These are phyloP conservation scores for Hirundichthys speculiger DNA, from an alignment of 2,113 vertebrate genomes.

Conservation along the genomic window DNA sequence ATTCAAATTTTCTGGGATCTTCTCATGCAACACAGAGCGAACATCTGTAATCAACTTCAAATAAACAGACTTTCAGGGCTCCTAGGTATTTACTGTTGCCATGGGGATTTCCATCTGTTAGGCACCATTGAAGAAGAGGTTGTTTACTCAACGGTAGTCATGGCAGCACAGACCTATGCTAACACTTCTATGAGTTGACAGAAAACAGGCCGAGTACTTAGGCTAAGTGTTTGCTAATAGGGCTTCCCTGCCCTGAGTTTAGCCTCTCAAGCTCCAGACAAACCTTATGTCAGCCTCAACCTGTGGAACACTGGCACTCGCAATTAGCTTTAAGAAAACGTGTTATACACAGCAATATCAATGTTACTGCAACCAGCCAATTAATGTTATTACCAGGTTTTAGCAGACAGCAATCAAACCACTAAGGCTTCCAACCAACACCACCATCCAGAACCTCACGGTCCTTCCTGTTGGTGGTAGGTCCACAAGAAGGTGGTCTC, in stretches of 20 bases:
- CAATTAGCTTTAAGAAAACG: no score
- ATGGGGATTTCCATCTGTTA: conserved; percentile 21
- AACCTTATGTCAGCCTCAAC: no score
- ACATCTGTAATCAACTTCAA: conserved; percentile 7
- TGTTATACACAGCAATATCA: no score
- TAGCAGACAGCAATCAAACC: no score
- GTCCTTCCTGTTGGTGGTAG: no score
- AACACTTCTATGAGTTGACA: conserved; percentile 42
- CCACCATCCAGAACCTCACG: no score
- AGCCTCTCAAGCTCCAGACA: not conserved
- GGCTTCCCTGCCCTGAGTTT: conserved; percentile 15
- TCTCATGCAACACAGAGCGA: conserved; percentile 13
- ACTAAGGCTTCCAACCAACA: no score
- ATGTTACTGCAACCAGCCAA: no score
- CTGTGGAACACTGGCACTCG: no score
- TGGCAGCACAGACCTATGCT: conserved; percentile 6
- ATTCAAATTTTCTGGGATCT: not conserved
- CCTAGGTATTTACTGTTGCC: conserved; percentile 46
- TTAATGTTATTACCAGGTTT: no score
- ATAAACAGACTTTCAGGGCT: conserved; percentile 30
- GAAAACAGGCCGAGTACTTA: conserved; percentile 44
- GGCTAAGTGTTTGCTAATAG: not conserved
- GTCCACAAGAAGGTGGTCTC: no score
- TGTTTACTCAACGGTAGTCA: conserved; percentile 31
- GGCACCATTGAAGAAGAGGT: conserved; percentile 19